These are phyloP conservation scores for Parus major DNA, from an alignment of 2,113 vertebrate genomes.

Conservation along the genomic window DNA sequence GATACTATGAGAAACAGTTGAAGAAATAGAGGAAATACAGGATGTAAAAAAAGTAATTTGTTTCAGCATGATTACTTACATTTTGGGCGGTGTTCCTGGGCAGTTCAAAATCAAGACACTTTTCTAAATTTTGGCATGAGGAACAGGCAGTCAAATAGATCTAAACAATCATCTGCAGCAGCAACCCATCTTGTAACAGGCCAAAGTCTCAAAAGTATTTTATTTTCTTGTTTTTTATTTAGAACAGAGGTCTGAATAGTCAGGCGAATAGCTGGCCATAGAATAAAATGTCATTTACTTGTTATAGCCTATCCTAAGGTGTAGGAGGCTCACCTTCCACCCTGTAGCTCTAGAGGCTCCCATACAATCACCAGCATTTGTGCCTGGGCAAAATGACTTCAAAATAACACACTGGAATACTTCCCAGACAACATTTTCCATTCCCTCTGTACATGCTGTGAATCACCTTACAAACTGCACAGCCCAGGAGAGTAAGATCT, in stretches of 20 bases:
- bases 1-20: not conserved
- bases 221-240: not conserved
- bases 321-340: not conserved
- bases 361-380: not conserved
- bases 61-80: not conserved
- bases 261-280: not conserved
- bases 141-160: not conserved
- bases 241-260: not conserved
- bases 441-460: not conserved
- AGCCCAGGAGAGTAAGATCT: not conserved
- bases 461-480: not conserved
- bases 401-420: not conserved
- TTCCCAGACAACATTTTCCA: not conserved
- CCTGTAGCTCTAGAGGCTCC: not conserved
- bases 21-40: not conserved
- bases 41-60: not conserved
- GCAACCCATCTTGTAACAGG: not conserved
- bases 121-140: not conserved
- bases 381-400: not conserved
- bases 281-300: not conserved
- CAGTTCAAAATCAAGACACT: not conserved
- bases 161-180: not conserved
- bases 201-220: not conserved
- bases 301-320: not conserved
- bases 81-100: not conserved